These are phyloP conservation scores for Zaprionus gabonicus DNA, from an alignment of 1,140 invertebrate species.

Conservation along the genomic window DNA sequence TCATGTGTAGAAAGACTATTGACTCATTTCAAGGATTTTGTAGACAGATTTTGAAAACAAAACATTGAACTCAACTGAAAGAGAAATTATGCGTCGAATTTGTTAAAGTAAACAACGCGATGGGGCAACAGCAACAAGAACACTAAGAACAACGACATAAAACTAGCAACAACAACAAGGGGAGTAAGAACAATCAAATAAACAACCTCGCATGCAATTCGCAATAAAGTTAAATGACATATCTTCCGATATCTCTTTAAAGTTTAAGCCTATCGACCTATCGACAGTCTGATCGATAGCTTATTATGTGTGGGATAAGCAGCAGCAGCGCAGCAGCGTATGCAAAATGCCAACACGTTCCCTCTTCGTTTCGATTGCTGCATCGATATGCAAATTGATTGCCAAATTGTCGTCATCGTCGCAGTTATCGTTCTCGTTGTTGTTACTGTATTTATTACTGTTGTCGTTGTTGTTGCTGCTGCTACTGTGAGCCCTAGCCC, in stretches of 20 bases:
- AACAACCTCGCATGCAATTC: conserved; percentile 26
- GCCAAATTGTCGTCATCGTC: conserved; percentile 65
- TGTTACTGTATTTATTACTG: conserved; percentile 35
- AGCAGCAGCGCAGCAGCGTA: conserved; percentile 3
- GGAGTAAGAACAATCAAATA: conserved; percentile 23
- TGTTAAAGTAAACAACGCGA: conserved; percentile 43
- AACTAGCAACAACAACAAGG: background rate
- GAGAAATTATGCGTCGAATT: conserved; percentile 62
- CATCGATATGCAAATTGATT: conserved; percentile 76
- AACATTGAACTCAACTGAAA: conserved; percentile 67
- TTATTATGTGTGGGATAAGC: conserved; percentile 11
- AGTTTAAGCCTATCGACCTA: background rate
- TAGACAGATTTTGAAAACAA: conserved; percentile 69
- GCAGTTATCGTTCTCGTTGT: conserved; percentile 23
- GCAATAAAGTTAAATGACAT: conserved; percentile 61
- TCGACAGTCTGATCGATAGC: background rate
- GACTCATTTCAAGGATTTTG: conserved; percentile 77
- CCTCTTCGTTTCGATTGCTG: conserved; percentile 47
- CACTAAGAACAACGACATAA: background rate
- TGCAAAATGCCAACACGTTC: conserved; percentile 73
- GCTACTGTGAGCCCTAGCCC: conserved; percentile 37
- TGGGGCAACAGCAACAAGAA: conserved; percentile 18
- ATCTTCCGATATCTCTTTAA: background rate
- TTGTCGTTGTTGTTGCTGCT: conserved; percentile 22
- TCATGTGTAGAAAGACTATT: conserved; percentile 51